phyloP scores from a whole-genome alignment of 2,113 vertebrate genomes.

The Brienomyrus longianalis region DNA sequence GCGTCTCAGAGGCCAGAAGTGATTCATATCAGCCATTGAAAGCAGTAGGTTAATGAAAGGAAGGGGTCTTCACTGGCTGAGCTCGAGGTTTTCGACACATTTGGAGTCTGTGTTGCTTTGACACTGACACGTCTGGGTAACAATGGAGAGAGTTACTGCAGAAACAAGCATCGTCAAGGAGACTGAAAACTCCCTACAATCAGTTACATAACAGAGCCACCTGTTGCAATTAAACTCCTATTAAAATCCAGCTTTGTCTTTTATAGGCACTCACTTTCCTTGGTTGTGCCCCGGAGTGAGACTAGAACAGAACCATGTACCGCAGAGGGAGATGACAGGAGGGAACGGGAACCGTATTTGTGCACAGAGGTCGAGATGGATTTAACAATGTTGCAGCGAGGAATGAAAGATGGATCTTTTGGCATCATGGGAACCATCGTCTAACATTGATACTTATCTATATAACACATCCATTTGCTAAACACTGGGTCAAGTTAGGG shows the following conservation, averaged over 20 bases:
- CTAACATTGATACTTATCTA: background rate
- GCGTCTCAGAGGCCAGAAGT: background rate
- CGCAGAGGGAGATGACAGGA: background rate
- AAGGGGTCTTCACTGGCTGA: background rate
- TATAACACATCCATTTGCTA: background rate
- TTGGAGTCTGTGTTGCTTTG: background rate
- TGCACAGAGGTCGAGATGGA: background rate
- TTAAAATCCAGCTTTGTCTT: background rate
- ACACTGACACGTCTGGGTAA: background rate
- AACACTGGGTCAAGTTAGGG: background rate
- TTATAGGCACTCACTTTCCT: background rate
- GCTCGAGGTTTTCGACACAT: background rate
- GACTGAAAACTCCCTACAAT: background rate
- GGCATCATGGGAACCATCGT: background rate
- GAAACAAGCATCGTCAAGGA: background rate
- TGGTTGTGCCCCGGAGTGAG: background rate
- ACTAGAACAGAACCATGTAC: background rate
- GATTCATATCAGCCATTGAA: background rate
- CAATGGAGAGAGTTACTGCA: background rate
- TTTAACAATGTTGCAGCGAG: background rate
- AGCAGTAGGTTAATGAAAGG: background rate
- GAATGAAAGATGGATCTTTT: background rate
- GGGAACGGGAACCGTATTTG: background rate
- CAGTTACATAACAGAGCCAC: background rate
- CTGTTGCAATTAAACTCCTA: background rate